phyloP scores from a whole-genome alignment of 2,797 vertebrate genomes.

The Hippoglossus hippoglossus region DNA sequence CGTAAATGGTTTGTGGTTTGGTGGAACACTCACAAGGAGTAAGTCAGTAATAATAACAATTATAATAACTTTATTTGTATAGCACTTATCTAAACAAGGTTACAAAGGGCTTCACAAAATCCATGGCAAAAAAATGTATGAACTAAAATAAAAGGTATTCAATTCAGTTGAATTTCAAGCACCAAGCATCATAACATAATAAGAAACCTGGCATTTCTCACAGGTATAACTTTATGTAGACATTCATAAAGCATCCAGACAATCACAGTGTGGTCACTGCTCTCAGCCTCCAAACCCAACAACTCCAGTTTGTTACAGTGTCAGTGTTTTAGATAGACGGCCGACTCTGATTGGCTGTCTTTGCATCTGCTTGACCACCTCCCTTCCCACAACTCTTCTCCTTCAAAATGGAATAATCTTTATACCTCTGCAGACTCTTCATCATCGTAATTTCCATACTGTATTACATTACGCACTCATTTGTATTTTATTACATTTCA shows the following conservation, averaged over 20 bases:
- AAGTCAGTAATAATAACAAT: not conserved
- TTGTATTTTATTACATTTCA: slow-evolving; percentile 12
- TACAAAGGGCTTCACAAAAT: no score
- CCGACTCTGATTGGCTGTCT: no score
- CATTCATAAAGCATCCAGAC: no score
- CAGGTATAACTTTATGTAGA: no score
- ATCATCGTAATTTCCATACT: slow-evolving; percentile 6
- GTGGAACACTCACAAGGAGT: not conserved
- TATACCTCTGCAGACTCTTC: not conserved
- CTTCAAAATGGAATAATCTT: not conserved
- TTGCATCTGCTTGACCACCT: not conserved
- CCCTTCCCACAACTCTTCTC: not conserved
- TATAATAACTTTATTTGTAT: no score
- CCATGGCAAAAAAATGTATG: no score
- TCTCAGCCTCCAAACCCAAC: not conserved
- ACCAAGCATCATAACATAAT: no score
- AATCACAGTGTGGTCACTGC: no score
- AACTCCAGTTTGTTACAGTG: not conserved
- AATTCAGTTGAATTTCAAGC: no score
- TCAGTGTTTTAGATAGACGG: not conserved
- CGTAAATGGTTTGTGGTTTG: not conserved
- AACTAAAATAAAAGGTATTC: no score
- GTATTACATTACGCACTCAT: slow-evolving; percentile 1
- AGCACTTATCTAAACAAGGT: no score
- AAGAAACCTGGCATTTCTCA: no score